Conservation (phyloP, 1,140 invertebrate genomes). For the Drosophila mojavensis region DNA sequence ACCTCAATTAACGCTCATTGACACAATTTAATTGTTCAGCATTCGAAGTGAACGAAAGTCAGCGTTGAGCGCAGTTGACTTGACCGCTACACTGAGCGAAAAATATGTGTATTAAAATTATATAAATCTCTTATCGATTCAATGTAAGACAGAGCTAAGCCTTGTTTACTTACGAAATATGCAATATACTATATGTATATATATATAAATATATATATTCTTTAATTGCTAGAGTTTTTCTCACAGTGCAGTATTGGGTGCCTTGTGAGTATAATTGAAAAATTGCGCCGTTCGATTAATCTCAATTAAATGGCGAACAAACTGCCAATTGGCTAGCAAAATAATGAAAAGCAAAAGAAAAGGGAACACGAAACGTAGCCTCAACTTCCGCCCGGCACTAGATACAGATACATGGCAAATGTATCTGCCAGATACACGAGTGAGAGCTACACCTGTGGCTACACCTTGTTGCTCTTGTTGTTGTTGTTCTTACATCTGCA, state of each 20-base stretch:
- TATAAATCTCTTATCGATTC: too few species aligned
- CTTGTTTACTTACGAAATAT: too few species aligned
- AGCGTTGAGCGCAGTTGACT: slow-evolving; percentile 40
- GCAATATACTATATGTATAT: too few species aligned
- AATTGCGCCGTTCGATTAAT: slow-evolving; percentile 69
- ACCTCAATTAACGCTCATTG: slow-evolving; percentile 76
- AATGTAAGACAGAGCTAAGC: not conserved
- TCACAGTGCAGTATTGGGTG: not conserved
- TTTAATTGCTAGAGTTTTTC: not conserved
- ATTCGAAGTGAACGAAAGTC: slow-evolving; percentile 36
- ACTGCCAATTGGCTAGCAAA: slow-evolving; percentile 57
- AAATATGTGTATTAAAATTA: not conserved
- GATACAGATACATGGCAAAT: slow-evolving; percentile 19
- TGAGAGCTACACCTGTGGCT: slow-evolving; percentile 42
- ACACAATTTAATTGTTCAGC: slow-evolving; percentile 72
- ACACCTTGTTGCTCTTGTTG: not conserved
- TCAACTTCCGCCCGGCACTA: slow-evolving; percentile 25
- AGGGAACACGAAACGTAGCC: slow-evolving; percentile 7
- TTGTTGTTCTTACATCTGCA: not conserved
- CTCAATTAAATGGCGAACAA: slow-evolving; percentile 64
- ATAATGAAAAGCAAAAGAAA: not conserved
- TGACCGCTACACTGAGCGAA: slow-evolving; percentile 24
- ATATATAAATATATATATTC: too few species aligned
- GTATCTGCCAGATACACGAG: slow-evolving; percentile 43
- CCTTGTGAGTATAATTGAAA: slow-evolving; percentile 39